These are phyloP conservation scores for Acridotheres tristis DNA, from an alignment of 2,797 vertebrate genomes.

Conservation along the genomic window DNA sequence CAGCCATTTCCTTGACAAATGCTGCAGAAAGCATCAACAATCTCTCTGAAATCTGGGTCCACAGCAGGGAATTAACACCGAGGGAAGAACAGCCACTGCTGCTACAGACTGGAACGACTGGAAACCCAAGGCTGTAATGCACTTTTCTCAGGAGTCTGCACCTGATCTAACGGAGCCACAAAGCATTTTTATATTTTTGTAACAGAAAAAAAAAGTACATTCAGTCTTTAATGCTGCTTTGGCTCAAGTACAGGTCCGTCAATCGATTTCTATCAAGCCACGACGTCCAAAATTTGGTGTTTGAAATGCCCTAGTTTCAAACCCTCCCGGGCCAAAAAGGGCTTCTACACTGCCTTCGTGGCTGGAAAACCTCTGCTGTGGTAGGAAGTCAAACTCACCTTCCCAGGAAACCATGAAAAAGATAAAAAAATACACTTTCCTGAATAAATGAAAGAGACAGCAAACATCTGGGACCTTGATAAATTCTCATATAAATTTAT, in stretches of 20 bases:
- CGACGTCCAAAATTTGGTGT: not conserved
- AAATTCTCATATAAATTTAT: not conserved
- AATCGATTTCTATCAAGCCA: not conserved
- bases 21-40: conserved; percentile 18
- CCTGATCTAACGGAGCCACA: not conserved
- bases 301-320: not conserved
- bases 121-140: not conserved
- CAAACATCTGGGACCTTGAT: not conserved
- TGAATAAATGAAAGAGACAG: not conserved
- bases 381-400: not conserved
- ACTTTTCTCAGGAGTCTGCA: not conserved
- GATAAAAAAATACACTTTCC: not conserved
- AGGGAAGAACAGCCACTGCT: not conserved
- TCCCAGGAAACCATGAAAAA: not conserved
- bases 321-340: not conserved
- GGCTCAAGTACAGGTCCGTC: not conserved
- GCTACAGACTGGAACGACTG: not conserved
- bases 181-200: not conserved
- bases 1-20: conserved; percentile 47
- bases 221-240: not conserved
- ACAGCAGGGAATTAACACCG: not conserved
- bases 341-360: fast-evolving
- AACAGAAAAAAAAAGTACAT: not conserved
- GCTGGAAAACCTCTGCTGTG: not conserved
- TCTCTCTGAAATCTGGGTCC: not conserved